Evolutionary conservation across 1,140 invertebrate species (phyloP).

Genomic region (Ips nitidus): DNA sequence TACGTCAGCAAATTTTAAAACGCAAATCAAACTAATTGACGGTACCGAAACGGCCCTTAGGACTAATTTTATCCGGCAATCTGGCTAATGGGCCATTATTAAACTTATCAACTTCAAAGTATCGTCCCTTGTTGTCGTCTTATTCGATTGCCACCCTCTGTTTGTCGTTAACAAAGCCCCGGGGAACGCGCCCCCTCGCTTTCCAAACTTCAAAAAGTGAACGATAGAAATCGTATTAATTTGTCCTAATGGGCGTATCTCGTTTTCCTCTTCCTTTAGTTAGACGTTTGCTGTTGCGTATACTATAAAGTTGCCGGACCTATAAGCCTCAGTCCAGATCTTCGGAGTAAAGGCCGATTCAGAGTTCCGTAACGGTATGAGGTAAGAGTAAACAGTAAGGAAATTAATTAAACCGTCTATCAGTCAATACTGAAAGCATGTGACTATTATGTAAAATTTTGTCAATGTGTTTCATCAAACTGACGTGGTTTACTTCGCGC

Average conservation of each 20-base stretch:
- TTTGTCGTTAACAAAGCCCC: slow-evolving; percentile 43
- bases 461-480: too few relatives aligned
- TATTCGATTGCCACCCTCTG: slow-evolving; percentile 47
- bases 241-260: slow-evolving; percentile 40
- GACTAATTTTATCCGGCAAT: slow-evolving; percentile 41
- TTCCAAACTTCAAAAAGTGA: slow-evolving; percentile 39
- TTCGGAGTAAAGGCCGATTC: too few relatives aligned
- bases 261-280: slow-evolving; percentile 14
- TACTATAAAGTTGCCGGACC: background rate
- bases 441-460: too few relatives aligned
- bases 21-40: slow-evolving; percentile 37
- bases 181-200: slow-evolving; percentile 19
- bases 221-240: slow-evolving; percentile 42
- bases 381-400: too few relatives aligned
- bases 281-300: background rate
- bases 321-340: too few relatives aligned
- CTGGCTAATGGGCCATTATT: slow-evolving; percentile 48
- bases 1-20: slow-evolving; percentile 22
- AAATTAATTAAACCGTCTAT: too few relatives aligned
- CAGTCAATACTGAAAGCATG: too few relatives aligned
- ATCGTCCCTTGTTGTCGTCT: slow-evolving; percentile 39
- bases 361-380: too few relatives aligned
- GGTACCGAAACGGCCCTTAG: slow-evolving; percentile 30
- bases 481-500: too few relatives aligned
- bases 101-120: slow-evolving; percentile 47